Evolutionary conservation across 2,888 invertebrate genomes (phyloP), one percentile per base, ranked within the genome.

Genomic region (Pasiphila rectangulata): DNA sequence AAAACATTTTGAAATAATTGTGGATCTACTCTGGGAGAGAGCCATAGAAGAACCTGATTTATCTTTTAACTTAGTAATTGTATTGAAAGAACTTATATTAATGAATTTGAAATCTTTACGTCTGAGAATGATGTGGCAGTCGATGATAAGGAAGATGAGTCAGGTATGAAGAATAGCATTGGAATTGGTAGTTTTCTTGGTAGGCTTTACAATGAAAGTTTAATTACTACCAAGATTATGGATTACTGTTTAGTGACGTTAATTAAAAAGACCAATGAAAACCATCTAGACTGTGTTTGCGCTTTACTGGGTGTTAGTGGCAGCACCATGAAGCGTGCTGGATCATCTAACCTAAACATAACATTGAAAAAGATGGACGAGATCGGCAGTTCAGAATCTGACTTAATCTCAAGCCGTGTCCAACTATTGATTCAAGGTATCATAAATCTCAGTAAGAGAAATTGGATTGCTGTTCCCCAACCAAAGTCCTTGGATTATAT

Each of bases 401-500:
- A 85, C 45, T 93, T 91, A 70, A 90, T 93, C 50, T 92, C 90
- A 67, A 92, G 91, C 61, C 84, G 92, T 56, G 89, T 90, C 46
- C 77, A 91, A 29, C 95, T 94, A 66, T 96, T 96, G 95, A 84
- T 97, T 21, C 94, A 95, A 89, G 98, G 98, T 85, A 95, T 98
- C 0, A 94, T 98, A 51, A 98, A 98, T 67, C 90, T 98, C 51
- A 91, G 95, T 51, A 90, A 91, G 65, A 93, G 92, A 66, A 93
- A 92, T 59, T 98, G 98, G 98, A 90, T 95, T 40, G 94, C 95
- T 1, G 91, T 97, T 44, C 91, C 96, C 20, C 94, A 94, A 69
- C 98, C 98, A 1, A 98, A 97, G 77, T 98, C 96, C 56, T 96
- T 98, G 88, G 96, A 96, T 65, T 95, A 98, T 84, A 97, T 98